Conservation (phyloP, 2,888 invertebrate species). For the Callyntrura guangdongensis region DNA sequence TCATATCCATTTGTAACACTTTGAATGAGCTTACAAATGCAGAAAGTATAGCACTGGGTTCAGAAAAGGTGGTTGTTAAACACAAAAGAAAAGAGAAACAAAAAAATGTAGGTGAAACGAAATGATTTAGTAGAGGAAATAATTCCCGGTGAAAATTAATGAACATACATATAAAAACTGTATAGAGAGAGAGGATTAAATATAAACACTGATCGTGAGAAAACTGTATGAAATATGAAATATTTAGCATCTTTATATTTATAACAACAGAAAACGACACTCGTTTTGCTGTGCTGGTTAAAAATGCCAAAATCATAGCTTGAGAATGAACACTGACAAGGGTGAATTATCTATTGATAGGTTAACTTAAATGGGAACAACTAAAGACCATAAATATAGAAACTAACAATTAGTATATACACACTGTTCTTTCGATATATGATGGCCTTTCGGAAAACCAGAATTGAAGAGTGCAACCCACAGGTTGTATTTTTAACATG, state of each 20-base stretch:
- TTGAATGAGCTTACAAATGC: neutral
- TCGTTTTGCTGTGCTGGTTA: conserved; percentile 45
- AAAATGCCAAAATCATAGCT: conserved; percentile 5
- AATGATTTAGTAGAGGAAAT: conserved; percentile 26
- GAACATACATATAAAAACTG: neutral
- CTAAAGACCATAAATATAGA: neutral
- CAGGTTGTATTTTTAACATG: no score
- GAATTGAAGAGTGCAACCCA: no score
- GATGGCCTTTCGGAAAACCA: no score
- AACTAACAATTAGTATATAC: neutral
- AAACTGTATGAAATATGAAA: neutral
- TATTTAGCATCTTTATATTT: neutral
- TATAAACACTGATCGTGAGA: neutral
- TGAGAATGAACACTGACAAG: conserved; percentile 35
- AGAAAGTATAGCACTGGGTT: neutral
- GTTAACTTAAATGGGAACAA: neutral
- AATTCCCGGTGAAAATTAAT: conserved; percentile 37
- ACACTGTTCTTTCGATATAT: no score
- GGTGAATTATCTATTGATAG: conserved; percentile 1
- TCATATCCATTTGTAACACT: neutral
- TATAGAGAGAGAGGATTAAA: neutral
- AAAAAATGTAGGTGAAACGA: neutral
- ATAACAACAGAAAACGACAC: conserved; percentile 32
- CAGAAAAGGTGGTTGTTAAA: conserved; percentile 16
- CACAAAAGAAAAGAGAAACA: neutral